A percentile compares a stretch with the other conserved stretches of the same genome.
Conservation (phyloP, 2,113 vertebrate species). For the Tyrannus savana region DNA sequence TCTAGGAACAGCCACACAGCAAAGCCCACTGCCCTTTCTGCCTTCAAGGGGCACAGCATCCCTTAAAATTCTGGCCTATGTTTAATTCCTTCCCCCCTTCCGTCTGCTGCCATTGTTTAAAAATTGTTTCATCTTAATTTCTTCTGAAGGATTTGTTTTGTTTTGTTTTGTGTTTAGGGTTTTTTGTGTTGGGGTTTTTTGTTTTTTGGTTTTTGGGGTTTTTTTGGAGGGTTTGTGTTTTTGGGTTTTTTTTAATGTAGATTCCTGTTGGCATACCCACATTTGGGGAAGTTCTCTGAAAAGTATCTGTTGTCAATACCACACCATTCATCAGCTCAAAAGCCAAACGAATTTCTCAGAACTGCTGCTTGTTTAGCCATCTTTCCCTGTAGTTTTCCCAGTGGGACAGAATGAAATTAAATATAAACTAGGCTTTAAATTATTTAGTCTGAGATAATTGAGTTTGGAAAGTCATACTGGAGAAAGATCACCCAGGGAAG, state of each 20-base stretch:
- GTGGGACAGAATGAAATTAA: background rate
- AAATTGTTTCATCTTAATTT: background rate
- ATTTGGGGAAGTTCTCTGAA: background rate
- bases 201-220: too few relatives aligned
- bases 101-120: background rate
- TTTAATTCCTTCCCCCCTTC: background rate
- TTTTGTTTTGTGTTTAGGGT: too few relatives aligned
- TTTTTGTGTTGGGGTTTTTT: background rate
- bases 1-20: background rate
- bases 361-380: background rate
- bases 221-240: background rate
- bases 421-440: slow-evolving; percentile 29
- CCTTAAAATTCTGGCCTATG: background rate
- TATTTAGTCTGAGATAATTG: slow-evolving; percentile 20
- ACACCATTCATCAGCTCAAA: background rate
- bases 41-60: background rate
- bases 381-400: background rate
- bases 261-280: background rate
- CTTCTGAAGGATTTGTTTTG: background rate
- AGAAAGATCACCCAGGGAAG: background rate
- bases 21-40: background rate
- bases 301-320: background rate
- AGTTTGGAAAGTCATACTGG: background rate
- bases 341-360: slow-evolving; percentile 1
- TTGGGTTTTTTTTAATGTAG: background rate